Evolutionary conservation across 2,797 vertebrate species (phyloP), one percentile per base, ranked within the genome.

Genomic region (Cetoscarus ocellatus): DNA sequence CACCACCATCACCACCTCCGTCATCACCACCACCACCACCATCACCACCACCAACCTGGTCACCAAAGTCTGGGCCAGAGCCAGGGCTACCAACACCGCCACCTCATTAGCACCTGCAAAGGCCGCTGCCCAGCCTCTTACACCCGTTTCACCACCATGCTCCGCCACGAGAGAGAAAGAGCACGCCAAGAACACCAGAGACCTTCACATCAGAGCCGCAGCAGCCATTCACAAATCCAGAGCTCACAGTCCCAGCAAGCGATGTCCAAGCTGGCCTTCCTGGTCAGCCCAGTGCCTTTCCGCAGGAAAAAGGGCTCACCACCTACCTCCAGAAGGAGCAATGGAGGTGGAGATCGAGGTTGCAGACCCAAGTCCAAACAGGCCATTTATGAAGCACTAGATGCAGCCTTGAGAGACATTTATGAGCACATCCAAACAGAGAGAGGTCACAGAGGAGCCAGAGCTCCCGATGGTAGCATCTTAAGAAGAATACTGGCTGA

Each of bases 201-300:
- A 61, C 91, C 92, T 81, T 78, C 79, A n/a, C 86, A 72, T 38
- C 79, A 87, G 67, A 85, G 18, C 63, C 84, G 68, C 13, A 39
- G 75, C 0, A 93, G 95, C 70, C 92, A 90, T 85, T 90, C 83
- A 40, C 80, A 66, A 63, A 82, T 86, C 66, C 92, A 88, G 52
- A 87, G 73, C 73, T 86, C 92, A 9, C 88, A 88, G 70, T 86
- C 91, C 44, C 96, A 98, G 80, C 93, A 96, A 54, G 94, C 96
- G 70, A 96, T 98, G 85, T 97, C 98, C 73, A 99, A 99, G 88
- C 94, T 99, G 86, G 98, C 98, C 76, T 99, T 97, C 86, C 93
- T 99, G 43, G 97, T 99, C 92, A 99, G 98, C 60, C 98, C 98
- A 70, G 97, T 99, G 96, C 98, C 98, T 97, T 99, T 99, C 93